phyloP scores from a whole-genome alignment of 2,888 invertebrate species.

The Synanthedon andrenaeformis region DNA sequence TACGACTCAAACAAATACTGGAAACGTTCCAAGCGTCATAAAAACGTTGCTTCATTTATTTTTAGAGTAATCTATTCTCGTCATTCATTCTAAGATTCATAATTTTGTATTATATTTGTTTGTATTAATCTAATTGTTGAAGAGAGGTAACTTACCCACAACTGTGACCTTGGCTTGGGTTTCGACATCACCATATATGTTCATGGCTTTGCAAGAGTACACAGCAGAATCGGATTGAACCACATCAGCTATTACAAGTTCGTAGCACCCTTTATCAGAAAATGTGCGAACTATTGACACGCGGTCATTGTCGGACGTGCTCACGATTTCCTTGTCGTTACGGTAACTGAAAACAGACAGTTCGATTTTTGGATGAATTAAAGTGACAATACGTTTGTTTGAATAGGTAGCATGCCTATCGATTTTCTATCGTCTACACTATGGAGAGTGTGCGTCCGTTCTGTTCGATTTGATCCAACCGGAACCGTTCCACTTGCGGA shows the following conservation, averaged over 20 bases:
- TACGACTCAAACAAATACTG: slow-evolving; percentile 41
- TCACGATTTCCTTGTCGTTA: slow-evolving; percentile 79
- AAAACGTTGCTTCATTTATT: slow-evolving; percentile 19
- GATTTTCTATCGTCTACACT: no score
- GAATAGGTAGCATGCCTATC: no score
- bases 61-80: slow-evolving; percentile 14
- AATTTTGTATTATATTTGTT: neutral
- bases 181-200: slow-evolving; percentile 82
- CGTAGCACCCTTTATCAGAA: slow-evolving; percentile 87
- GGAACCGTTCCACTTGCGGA: no score
- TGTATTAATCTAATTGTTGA: neutral
- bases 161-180: slow-evolving; percentile 84
- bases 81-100: slow-evolving; percentile 10
- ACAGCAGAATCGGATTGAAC: slow-evolving; percentile 81
- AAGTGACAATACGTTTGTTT: no score
- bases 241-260: slow-evolving; percentile 87
- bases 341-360: slow-evolving; percentile 75
- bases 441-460: no score
- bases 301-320: slow-evolving; percentile 74
- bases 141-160: slow-evolving; percentile 69
- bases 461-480: no score
- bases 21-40: slow-evolving; percentile 39
- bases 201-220: slow-evolving; percentile 87
- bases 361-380: neutral
- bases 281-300: slow-evolving; percentile 80